Evolutionary conservation across 2,113 vertebrate genomes (phyloP).

Genomic region (Galeopterus variegatus): DNA sequence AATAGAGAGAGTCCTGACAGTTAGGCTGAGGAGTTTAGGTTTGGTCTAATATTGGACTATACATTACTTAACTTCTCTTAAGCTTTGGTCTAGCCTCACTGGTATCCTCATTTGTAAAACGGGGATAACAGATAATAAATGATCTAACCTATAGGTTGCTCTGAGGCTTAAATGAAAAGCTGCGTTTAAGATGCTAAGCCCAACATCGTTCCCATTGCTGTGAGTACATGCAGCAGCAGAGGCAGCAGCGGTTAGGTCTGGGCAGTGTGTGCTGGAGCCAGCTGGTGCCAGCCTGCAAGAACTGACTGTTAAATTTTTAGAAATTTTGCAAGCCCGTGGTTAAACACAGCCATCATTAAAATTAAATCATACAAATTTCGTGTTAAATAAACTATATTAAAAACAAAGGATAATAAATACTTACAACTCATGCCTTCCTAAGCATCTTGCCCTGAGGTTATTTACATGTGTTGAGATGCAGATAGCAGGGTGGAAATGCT

Average conservation of each 20-base stretch:
- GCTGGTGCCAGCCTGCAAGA: neutral
- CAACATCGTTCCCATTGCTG: neutral
- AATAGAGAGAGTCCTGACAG: neutral
- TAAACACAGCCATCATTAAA: neutral
- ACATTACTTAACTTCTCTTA: neutral
- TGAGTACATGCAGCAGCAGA: neutral
- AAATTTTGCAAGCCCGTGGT: neutral
- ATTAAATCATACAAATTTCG: neutral
- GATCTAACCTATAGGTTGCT: neutral
- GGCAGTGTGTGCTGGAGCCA: too few relatives aligned
- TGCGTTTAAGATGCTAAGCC: neutral
- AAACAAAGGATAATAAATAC: conserved; percentile 22
- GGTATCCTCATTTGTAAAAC: neutral
- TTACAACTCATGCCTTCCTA: neutral
- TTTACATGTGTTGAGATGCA: neutral
- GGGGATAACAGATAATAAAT: neutral
- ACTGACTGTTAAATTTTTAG: neutral
- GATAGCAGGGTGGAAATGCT: neutral
- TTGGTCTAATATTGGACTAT: neutral
- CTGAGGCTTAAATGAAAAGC: neutral
- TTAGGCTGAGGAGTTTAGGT: neutral
- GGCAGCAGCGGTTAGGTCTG: accelerated
- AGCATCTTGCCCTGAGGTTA: neutral
- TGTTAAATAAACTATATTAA: conserved; percentile 17
- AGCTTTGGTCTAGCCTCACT: neutral